These are phyloP conservation scores for Oostethus manadensis DNA, from an alignment of 2,113 vertebrate species.

Conservation along the genomic window DNA sequence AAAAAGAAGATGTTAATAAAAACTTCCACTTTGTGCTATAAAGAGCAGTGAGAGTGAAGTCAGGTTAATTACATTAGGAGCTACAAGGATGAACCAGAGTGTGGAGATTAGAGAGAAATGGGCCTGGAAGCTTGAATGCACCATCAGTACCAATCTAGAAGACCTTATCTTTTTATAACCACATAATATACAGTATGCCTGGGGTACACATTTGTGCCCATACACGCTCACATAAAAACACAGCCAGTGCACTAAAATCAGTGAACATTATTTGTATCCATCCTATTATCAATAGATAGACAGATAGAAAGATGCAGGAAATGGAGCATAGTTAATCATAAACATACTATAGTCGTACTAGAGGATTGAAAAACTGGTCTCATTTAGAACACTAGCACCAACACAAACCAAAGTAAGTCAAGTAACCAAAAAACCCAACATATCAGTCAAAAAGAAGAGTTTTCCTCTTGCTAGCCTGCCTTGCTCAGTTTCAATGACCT, in stretches of 20 bases:
- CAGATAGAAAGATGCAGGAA: too few relatives aligned
- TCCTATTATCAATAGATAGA: background rate
- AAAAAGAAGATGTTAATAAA: background rate
- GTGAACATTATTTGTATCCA: background rate
- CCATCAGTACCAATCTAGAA: constrained; percentile 33
- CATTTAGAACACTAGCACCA: too few relatives aligned
- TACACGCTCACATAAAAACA: background rate
- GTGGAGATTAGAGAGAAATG: constrained; percentile 23
- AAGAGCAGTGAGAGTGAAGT: constrained; percentile 17
- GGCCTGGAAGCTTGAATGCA: constrained; percentile 40
- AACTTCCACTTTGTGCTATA: background rate
- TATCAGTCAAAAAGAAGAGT: background rate
- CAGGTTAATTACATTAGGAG: constrained; percentile 49
- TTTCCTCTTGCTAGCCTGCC: background rate
- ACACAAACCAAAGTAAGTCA: too few relatives aligned
- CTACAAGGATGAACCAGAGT: constrained; percentile 4
- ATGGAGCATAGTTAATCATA: too few relatives aligned
- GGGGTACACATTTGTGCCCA: background rate
- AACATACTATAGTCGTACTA: too few relatives aligned
- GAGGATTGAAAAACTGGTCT: too few relatives aligned
- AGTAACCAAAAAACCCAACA: background rate
- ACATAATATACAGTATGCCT: constrained; percentile 37
- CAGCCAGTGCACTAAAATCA: background rate
- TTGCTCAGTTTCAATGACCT: constrained; percentile 3
- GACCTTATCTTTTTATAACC: constrained; percentile 34